Base-by-base conservation (phyloP, 1,140 invertebrate species). In the Colletes gigas region DNA sequence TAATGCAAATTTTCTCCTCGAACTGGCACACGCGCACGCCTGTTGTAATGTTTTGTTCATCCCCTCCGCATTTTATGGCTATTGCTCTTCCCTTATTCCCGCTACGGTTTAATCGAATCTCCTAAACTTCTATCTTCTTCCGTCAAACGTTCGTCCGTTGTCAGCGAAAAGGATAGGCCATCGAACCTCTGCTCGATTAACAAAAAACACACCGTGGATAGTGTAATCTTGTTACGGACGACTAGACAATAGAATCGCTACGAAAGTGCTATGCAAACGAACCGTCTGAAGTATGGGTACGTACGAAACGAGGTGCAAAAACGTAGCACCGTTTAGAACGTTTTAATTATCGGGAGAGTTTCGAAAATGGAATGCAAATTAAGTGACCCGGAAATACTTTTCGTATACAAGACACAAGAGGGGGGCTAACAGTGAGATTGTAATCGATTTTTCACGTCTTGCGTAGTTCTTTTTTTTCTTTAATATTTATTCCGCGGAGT, bases 341-440 rank as follows among this genome's bases (percentile, higher is more conserved):
- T 83, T 81, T 83, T 83, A 83, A 83, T 83, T 81, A 81, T 76
- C 79, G 30, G 2, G 60, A 54, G 15, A 41, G 78, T 76, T 67
- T 63, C 47, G 55, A 67, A 81, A 83, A 65, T 81, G 67, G 65
- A 81, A 72, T 76, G 67, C 60, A 77, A 83, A 83, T 76, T 30
- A 68, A 81, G 60, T 39, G 52, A 76, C 57, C 52, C 54, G n/a
- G 68, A 65, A 30, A 47, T 71, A 54, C 54, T 47, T 55, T 71
- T 50, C 39, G 17, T 15, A 47, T 4, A 52, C 54, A 68, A 52
- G 57, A 78, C 30, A 60, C 66, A 9, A 10, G 4, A 3, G 60
- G 21, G 50, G 10, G 1, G 50, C 8, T 10, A 3, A 3, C 8
- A 50, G 10, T 10, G 50, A 15, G 3, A 21, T 7, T 4, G 15